These are phyloP conservation scores for Syngnathus scovelli DNA, from an alignment of 2,113 vertebrate genomes.

Conservation along the genomic window DNA sequence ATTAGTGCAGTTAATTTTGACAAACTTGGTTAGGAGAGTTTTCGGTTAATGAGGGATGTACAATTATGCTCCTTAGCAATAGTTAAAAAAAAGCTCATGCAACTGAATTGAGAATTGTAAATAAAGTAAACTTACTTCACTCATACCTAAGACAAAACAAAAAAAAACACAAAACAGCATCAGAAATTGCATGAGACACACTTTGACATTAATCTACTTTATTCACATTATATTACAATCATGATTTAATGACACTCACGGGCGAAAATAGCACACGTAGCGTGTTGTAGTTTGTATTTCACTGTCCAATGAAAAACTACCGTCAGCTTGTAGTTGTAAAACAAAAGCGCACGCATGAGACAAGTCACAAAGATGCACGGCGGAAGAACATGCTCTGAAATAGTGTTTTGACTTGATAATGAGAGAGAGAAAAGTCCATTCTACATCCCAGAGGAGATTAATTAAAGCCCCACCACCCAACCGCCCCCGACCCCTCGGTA, in stretches of 20 bases:
- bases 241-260: conserved; percentile 29
- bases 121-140: conserved; percentile 72
- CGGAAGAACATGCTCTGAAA: conserved; percentile 19
- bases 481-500: conserved; percentile 35
- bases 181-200: conserved; percentile 46
- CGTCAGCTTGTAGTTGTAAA: conserved; percentile 29
- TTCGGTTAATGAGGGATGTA: conserved; percentile 19
- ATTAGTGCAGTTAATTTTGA: conserved; percentile 29
- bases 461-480: conserved; percentile 35
- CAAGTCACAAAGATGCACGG: conserved; percentile 20
- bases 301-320: conserved; percentile 21
- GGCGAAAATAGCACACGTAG: conserved; percentile 17
- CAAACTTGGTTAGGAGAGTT: conserved; percentile 38
- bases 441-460: conserved; percentile 15
- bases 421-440: conserved; percentile 37
- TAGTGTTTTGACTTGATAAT: conserved; percentile 34
- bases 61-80: conserved; percentile 34
- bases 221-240: conserved; percentile 58
- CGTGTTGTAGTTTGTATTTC: conserved; percentile 9
- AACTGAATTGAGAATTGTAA: conserved; percentile 43
- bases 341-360: conserved; percentile 30
- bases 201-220: conserved; percentile 45
- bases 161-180: conserved; percentile 64
- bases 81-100: conserved; percentile 61
- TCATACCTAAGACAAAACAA: conserved; percentile 70